Conservation (phyloP, 2,888 invertebrate species). For the Latheticus oryzae region DNA sequence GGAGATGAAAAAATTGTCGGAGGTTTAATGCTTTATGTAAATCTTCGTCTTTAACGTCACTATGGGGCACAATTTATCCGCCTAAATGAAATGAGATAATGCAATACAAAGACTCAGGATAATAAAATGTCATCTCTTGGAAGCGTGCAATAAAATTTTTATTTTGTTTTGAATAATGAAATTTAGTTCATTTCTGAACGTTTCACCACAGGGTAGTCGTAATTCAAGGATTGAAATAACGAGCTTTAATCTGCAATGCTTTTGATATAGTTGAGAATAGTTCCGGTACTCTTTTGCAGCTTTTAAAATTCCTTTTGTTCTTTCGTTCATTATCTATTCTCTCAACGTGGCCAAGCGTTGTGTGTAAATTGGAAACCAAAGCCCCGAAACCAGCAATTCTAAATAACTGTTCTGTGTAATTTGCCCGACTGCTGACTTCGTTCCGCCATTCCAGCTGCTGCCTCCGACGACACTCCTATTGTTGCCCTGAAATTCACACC, state of each 20-base stretch:
- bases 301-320: conserved; percentile 54
- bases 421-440: conserved; percentile 47
- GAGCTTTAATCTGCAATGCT: conserved; percentile 46
- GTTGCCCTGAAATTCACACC: conserved; percentile 44
- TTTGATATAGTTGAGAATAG: conserved; percentile 36
- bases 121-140: conserved; percentile 39
- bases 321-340: conserved; percentile 54
- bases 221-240: conserved; percentile 36
- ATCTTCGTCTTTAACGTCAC: conserved; percentile 39
- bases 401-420: conserved; percentile 51
- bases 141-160: conserved; percentile 36
- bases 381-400: conserved; percentile 50
- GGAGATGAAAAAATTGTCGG: not conserved
- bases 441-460: conserved; percentile 35
- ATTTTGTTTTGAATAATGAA: conserved; percentile 39
- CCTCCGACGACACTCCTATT: conserved; percentile 46
- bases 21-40: conserved; percentile 41
- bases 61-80: conserved; percentile 38
- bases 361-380: conserved; percentile 55
- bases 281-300: conserved; percentile 29
- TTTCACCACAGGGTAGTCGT: conserved; percentile 8
- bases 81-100: conserved; percentile 43
- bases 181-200: conserved; percentile 20
- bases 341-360: conserved; percentile 49
- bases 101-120: conserved; percentile 38